Evolutionary conservation across 2,888 invertebrate species (phyloP), one percentile per base, ranked within the genome.

Genomic region (Chrysomela aeneicollis): DNA sequence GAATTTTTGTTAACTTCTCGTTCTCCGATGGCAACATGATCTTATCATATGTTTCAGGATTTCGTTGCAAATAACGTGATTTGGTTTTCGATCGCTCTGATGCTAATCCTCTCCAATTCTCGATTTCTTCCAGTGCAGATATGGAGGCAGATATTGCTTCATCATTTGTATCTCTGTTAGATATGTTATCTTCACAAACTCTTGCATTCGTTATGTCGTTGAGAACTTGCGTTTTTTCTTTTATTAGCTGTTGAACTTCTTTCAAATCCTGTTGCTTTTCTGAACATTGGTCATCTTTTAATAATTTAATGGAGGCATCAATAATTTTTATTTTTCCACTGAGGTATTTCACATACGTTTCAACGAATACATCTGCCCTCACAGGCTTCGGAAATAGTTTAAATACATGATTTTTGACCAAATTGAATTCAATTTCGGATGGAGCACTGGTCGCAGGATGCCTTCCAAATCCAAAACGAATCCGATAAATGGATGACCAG

Each of bases 341-440:
- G 8, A 55, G 18, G 9, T 19, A 37, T 15, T 55, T 22, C 21
- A 15, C 18, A 19, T 19, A 37, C 18, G 37, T 8, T 3, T 19
- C 12, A 2, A 55, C 42, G 6, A 55, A 55, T 4, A 21, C 21
- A 55, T 55, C 55, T 12, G 21, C 22, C 2, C 37, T 17, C 3
- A 42, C n/a, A 10, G 55, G 55, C 21, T 55, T 55, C 19, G 42
- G 42, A 42, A 37, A 55, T 10, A 55, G 12, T 55, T 55, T 55
- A 12, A 55, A 42, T 8, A 55, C 21, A 42, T 55, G 55, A 19
- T 55, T 55, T 22, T 55, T 55, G 18, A 37, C 21, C 10, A 37
- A 19, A 21, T 55, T 55, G 35, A 53, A 53, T 22, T 55, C 55
- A 12, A 10, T 18, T 22, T 55, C 55, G 1, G 19, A 17, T 1